Conservation (phyloP, 2,888 invertebrate genomes). For the Aporophyla lueneburgensis region DNA sequence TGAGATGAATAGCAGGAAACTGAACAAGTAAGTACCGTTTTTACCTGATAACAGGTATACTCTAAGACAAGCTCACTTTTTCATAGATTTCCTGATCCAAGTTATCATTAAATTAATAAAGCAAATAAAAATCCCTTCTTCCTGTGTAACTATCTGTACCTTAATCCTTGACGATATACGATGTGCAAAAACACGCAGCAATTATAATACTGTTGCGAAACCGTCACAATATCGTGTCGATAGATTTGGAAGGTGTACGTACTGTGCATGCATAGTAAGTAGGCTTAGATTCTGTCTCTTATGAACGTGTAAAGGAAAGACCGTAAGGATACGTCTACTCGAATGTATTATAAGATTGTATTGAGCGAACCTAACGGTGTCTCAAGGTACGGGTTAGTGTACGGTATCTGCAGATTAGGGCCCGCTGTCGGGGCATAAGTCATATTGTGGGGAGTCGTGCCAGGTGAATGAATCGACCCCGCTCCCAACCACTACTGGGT, state of each 20-base stretch:
- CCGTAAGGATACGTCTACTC: constrained; percentile 35
- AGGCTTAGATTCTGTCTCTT: constrained; percentile 25
- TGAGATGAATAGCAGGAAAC: constrained; percentile 40
- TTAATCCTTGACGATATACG: constrained; percentile 21
- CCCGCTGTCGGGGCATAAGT: constrained; percentile 69
- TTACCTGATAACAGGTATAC: constrained; percentile 15
- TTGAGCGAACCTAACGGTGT: constrained; percentile 74
- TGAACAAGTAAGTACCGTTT: constrained; percentile 30
- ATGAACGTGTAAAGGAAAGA: constrained; percentile 23
- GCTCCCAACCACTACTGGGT: constrained; percentile 63
- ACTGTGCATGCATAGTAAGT: constrained; percentile 29
- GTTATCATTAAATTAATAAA: constrained; percentile 10
- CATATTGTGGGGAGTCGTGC: constrained; percentile 70
- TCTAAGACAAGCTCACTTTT: constrained; percentile 5
- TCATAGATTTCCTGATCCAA: neutral
- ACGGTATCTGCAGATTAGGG: constrained; percentile 74
- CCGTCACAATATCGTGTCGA: constrained; percentile 29
- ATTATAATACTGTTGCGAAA: constrained; percentile 37
- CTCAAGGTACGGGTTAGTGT: constrained; percentile 69
- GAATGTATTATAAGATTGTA: constrained; percentile 45
- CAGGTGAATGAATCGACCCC: constrained; percentile 72
- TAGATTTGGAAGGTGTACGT: constrained; percentile 29
- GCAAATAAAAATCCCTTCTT: neutral
- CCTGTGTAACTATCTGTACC: neutral
- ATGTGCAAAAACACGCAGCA: constrained; percentile 32